Percentiles rank a stretch among this genome's conserved stretches.
These are phyloP conservation scores for Cichlasoma orientale DNA, from an alignment of 2,797 vertebrate species.

Conservation along the genomic window DNA sequence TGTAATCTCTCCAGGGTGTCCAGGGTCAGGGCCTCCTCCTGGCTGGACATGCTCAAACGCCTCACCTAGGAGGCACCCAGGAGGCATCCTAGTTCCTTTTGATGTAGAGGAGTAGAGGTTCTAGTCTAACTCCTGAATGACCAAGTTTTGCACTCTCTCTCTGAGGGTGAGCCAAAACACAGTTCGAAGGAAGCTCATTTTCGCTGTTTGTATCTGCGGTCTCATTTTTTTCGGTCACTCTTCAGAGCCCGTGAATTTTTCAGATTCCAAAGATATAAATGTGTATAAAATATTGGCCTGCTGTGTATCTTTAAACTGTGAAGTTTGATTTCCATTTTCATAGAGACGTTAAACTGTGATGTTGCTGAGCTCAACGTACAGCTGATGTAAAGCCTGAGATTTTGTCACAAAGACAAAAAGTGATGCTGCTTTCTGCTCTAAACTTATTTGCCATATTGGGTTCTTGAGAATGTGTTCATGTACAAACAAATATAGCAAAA, in stretches of 20 bases:
- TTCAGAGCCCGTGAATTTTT: neutral
- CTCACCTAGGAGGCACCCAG: neutral
- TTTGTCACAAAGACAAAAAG: neutral
- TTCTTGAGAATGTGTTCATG: no score
- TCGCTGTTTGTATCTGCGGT: neutral
- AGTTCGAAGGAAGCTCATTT: neutral
- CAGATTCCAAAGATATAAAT: neutral
- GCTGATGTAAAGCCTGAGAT: neutral
- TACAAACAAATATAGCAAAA: neutral
- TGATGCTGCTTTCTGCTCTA: neutral
- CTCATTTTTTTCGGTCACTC: neutral
- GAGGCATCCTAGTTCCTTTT: neutral
- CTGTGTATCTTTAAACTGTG: neutral
- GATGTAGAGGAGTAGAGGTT: neutral
- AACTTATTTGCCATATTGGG: no score
- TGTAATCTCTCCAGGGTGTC: neutral
- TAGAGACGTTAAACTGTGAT: accelerated
- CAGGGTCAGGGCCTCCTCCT: neutral
- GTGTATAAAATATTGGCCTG: neutral
- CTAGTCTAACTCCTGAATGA: neutral
- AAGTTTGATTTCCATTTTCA: neutral
- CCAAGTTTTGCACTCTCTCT: no score
- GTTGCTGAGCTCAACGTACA: neutral
- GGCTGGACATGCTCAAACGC: neutral
- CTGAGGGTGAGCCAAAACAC: no score